Evolutionary conservation across 2,113 vertebrate genomes (phyloP), one percentile per base, ranked within the genome.

Genomic region (Grallaria varia): DNA sequence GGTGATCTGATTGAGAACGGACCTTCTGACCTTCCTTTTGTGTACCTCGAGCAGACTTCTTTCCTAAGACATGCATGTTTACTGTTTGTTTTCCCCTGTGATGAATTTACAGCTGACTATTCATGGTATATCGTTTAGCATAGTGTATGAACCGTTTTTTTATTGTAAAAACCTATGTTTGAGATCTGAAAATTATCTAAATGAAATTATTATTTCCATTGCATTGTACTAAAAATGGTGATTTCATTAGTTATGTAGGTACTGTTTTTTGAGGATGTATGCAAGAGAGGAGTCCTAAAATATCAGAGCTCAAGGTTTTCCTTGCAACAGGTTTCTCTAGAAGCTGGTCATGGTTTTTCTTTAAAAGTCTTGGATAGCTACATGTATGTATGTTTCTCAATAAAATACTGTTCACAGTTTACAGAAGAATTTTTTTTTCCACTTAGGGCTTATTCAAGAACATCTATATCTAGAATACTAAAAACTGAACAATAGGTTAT

Each of bases 1-100:
- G 73, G 33, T 95, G 60, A 81, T 93, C 83, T 93, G 83, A 62
- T 84, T 87, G 85, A 91, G 68, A 91, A 76, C 24, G 62, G 90
- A 95, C 97, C 97, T 90, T 97, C 96, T 87, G 92, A 90, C 96
- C 81, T 89, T 25, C 92, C 97, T 93, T 78, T 20, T 52, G 79
- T 97, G 82, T 95, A 90, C 66, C 69, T 92, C 72, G 73, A 94
- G 49, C 45, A 72, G 63, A 74, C 31, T 74, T 71, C 79, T 88
- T 94, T 77, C 92, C 96, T 79, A 28, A 62, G 56, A 79, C 92
- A 95, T 1, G 68, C 68, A 85, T 95, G 89, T 73, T 59, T 77
- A 53, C 31, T 75, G 62, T 90, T 81, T 9, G 66, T 92, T 71
- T 89, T 27, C 67, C 83, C 97, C 84, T 93, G 42, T 93, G 35